Base-by-base conservation (phyloP, 2,113 vertebrate species). In the Plecotus auritus region DNA sequence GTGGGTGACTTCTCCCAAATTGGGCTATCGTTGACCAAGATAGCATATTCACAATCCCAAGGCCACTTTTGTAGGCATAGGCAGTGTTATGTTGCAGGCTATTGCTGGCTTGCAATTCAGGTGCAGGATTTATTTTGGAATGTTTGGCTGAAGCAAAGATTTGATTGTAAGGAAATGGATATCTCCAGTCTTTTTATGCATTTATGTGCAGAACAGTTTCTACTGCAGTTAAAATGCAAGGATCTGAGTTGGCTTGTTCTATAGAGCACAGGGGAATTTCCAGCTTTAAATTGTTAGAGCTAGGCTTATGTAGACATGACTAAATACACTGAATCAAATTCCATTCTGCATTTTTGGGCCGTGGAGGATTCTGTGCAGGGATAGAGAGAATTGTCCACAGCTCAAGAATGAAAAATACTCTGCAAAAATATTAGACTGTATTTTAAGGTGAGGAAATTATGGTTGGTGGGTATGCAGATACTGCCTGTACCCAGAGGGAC, bases 321-420 rank as follows among this genome's bases (percentile, higher is more conserved):
- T 95, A 95, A 93, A 95, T 32, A 88, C 86, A 97, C n/a, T 73
- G 64, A 93, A 85, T 92, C 40, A 51, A 78, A 92, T 94, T 96
- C 51, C 73, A 91, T 76, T 78, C 72, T 37, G 61, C 32, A 42
- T 85, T 87, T 32, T 32, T 12, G 47, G 47, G 37, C 22, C 35
- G 7, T 12, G 69, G 40, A 78, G 82, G 32, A 93, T 88, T 94
- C 73, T 90, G 40, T 78, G 35, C 28, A 78, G 69, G 54, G 69
- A 67, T 69, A 82, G 6, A 77, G 37, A 77, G 81, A 69, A 40
- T 69, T 92, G 76, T 82, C 85, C 28, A 69, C 14, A 56, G 45
- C n/a, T 78, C 9, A 17, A 70, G 14, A 85, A 88, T 92, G 4
- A 93, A 85, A 85, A 87, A 61, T 13, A 77, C 18, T 40, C n/a